These are phyloP conservation scores for Whitmania pigra DNA, from an alignment of 1,140 invertebrate species.

Conservation along the genomic window DNA sequence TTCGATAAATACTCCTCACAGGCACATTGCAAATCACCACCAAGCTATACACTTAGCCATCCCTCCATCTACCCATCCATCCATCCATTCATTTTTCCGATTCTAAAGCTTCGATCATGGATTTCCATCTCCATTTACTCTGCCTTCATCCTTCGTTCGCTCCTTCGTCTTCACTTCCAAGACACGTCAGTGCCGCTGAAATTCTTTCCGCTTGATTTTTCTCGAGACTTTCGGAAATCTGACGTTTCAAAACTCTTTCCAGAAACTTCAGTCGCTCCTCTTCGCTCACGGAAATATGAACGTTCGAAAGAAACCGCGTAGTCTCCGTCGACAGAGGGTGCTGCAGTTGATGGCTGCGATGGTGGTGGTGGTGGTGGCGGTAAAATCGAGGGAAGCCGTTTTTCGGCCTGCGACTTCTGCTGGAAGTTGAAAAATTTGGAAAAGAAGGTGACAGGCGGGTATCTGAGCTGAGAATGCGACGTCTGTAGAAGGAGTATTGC, in stretches of 20 bases:
- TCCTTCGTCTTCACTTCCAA: too few relatives aligned
- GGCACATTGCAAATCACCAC: too few relatives aligned
- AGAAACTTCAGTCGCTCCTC: background rate
- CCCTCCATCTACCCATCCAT: too few relatives aligned
- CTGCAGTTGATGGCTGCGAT: background rate
- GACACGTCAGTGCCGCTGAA: too few relatives aligned
- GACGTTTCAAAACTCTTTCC: background rate
- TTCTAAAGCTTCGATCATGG: too few relatives aligned
- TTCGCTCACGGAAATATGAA: background rate
- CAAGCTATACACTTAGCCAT: too few relatives aligned
- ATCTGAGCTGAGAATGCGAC: constrained; percentile 2
- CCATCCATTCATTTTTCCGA: too few relatives aligned
- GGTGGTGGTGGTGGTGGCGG: constrained; percentile 5
- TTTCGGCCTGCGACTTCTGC: background rate
- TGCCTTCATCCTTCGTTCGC: too few relatives aligned
- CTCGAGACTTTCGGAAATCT: too few relatives aligned
- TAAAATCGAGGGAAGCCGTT: background rate
- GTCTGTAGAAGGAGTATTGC: constrained; percentile 6
- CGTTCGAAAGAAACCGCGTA: background rate
- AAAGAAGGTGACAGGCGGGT: background rate
- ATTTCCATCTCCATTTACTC: too few relatives aligned
- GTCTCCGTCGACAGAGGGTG: background rate
- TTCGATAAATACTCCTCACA: too few relatives aligned
- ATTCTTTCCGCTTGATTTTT: too few relatives aligned
- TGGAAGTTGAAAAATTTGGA: background rate